These are phyloP conservation scores for Blennius ocellaris DNA, from an alignment of 2,113 vertebrate species.

Conservation along the genomic window DNA sequence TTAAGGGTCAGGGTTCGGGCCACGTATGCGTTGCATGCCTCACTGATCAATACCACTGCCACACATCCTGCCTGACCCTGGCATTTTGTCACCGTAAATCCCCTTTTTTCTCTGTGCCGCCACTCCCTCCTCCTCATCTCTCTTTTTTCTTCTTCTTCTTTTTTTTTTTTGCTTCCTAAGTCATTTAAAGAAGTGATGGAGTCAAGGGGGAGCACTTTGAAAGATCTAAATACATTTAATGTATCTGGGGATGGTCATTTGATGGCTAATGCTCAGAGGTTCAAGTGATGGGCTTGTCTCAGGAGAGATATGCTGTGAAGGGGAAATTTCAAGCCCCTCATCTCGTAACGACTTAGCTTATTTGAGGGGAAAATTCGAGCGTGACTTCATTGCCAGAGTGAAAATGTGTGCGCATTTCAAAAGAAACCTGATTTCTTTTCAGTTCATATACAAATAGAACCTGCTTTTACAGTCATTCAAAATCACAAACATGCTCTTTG, in stretches of 20 bases:
- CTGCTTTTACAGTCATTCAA: not conserved
- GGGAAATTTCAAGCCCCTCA: not conserved
- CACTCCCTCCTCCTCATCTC: slow-evolving; percentile 6
- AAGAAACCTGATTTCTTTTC: not conserved
- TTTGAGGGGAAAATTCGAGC: not conserved
- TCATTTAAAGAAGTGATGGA: slow-evolving; percentile 73
- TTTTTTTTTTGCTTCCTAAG: slow-evolving; percentile 55
- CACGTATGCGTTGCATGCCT: slow-evolving; percentile 83
- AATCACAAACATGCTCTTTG: not conserved
- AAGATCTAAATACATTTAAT: slow-evolving; percentile 76
- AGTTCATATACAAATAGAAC: not conserved
- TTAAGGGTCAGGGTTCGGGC: slow-evolving; percentile 96
- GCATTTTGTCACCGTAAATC: slow-evolving; percentile 92
- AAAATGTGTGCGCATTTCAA: not conserved
- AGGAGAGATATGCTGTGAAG: slow-evolving; percentile 35
- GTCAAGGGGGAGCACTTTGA: slow-evolving; percentile 76
- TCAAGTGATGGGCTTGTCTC: slow-evolving; percentile 44
- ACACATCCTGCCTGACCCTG: slow-evolving; percentile 82
- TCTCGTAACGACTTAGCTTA: slow-evolving; percentile 1
- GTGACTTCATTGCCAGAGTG: not conserved
- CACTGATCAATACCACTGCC: slow-evolving; percentile 90
- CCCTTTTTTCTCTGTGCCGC: slow-evolving; percentile 27
- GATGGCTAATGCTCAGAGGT: slow-evolving; percentile 55
- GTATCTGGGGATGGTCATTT: slow-evolving; percentile 52
- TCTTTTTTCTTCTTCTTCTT: slow-evolving; percentile 4